These are phyloP conservation scores for Chelonia mydas DNA, from an alignment of 2,797 vertebrate species.

Conservation along the genomic window DNA sequence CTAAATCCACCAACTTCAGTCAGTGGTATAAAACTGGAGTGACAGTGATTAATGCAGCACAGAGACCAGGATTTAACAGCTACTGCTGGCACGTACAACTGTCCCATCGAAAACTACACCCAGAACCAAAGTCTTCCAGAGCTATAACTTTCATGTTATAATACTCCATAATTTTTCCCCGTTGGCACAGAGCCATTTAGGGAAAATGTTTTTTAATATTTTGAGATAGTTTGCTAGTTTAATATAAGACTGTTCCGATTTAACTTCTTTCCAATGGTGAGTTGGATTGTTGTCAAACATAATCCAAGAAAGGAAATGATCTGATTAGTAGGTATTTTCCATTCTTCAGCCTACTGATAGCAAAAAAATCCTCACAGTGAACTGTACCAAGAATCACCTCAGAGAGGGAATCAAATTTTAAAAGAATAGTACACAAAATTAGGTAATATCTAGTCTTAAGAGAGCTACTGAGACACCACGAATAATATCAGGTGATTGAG, in stretches of 20 bases:
- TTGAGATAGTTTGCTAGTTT: conserved; percentile 57
- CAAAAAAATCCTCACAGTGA: conserved; percentile 4
- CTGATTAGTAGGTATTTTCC: conserved; percentile 36
- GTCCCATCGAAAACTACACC: conserved; percentile 18
- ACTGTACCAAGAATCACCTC: neutral
- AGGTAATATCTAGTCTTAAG: neutral
- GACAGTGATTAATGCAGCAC: neutral
- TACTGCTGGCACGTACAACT: conserved; percentile 27
- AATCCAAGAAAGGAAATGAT: conserved; percentile 40
- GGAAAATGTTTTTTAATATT: conserved; percentile 47
- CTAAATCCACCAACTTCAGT: conserved; percentile 35
- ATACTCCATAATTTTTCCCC: conserved; percentile 58
- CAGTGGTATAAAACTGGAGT: conserved; percentile 38
- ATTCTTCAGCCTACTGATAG: conserved; percentile 17
- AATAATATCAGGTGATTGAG: neutral
- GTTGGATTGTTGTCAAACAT: neutral
- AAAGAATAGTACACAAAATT: neutral
- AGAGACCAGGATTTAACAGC: conserved; percentile 48
- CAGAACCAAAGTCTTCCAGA: neutral
- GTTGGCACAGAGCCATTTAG: conserved; percentile 17
- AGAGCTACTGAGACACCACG: neutral
- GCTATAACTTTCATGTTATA: conserved; percentile 53
- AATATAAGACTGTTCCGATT: conserved; percentile 51
- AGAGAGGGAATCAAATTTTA: neutral
- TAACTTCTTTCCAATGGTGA: conserved; percentile 48